Conservation (phyloP, 1,140 invertebrate species). For the Trichomalopsis sarcophagae region DNA sequence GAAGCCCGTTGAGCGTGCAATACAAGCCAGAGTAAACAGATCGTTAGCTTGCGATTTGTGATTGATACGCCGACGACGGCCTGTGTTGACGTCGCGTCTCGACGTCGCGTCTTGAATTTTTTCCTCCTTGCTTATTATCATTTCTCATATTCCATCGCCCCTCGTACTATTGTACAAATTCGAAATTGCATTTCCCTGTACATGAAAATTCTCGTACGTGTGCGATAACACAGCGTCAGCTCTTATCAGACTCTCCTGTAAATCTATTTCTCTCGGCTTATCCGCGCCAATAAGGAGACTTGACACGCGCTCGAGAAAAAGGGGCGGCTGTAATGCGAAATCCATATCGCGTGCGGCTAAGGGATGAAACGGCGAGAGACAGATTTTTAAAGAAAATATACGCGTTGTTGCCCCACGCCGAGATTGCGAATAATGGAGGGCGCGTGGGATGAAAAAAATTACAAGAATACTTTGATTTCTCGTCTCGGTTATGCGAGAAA, state of each 20-base stretch:
- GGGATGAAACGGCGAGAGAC: not conserved
- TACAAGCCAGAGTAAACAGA: too few relatives aligned
- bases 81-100: too few relatives aligned
- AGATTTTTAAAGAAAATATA: constrained; percentile 5
- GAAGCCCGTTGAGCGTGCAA: too few relatives aligned
- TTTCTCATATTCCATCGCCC: too few relatives aligned
- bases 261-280: not conserved
- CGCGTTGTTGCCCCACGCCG: not conserved
- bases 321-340: constrained; percentile 34
- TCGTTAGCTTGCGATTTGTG: too few relatives aligned
- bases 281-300: constrained; percentile 9
- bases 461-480: too few relatives aligned
- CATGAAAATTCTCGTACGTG: not conserved
- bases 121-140: too few relatives aligned
- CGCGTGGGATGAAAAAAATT: not conserved
- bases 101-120: too few relatives aligned
- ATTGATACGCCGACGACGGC: too few relatives aligned
- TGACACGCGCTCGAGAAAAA: constrained; percentile 20
- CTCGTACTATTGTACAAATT: too few relatives aligned
- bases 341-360: constrained; percentile 10
- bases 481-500: too few relatives aligned
- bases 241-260: not conserved
- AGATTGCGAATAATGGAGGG: not conserved
- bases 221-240: not conserved
- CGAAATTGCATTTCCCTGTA: not conserved